Base-by-base conservation (phyloP, 2,888 invertebrate species). In the Athalia rosae region DNA sequence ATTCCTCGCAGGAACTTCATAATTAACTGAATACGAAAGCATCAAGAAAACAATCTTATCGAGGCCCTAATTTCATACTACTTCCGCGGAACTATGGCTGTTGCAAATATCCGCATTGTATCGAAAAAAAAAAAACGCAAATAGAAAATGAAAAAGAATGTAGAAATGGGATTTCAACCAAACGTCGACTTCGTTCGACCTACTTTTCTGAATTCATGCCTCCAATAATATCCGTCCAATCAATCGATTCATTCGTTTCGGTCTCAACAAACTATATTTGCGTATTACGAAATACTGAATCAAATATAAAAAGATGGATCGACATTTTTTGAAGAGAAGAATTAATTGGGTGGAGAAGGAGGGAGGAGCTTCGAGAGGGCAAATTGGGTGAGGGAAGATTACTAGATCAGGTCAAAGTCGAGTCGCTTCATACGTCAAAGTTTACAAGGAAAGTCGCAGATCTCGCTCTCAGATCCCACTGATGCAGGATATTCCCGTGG, bases 1-100 rank as follows among this genome's bases (percentile, higher is more conserved):
- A 71, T 45, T 71, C 58, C 45, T 53, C 28, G 4, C n/a, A 56
- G 56, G 71, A 43, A 58, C 58, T 58, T 71, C 58, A 3, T 45
- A 56, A 71, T 71, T 71, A 71, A 71, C 71, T 43, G 2, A 45
- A 45, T 58, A 45, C 45, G 71, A 71, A 71, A 71, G 71, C 71
- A 58, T 56, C 71, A 58, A 43, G 71, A 43, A 4, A 13, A 56
- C 41, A n/a, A 47, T 4, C 11, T 28, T 28, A 43, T 28, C 7
- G 11, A 50, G 11, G 13, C 3, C 15, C 8, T 28, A 11, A 50
- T 41, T 67, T 50, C 53, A 5, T 67, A 13, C 48, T 67, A 28
- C 53, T 4, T 41, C 41, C 41, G 28, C 11, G 50, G 6, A n/a
- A 3, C 15, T n/a, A 13, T 67, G 67, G 9, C 41, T 8, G 53